phyloP scores from a whole-genome alignment of 2,888 invertebrate species.

The Synanthedon myopaeformis region DNA sequence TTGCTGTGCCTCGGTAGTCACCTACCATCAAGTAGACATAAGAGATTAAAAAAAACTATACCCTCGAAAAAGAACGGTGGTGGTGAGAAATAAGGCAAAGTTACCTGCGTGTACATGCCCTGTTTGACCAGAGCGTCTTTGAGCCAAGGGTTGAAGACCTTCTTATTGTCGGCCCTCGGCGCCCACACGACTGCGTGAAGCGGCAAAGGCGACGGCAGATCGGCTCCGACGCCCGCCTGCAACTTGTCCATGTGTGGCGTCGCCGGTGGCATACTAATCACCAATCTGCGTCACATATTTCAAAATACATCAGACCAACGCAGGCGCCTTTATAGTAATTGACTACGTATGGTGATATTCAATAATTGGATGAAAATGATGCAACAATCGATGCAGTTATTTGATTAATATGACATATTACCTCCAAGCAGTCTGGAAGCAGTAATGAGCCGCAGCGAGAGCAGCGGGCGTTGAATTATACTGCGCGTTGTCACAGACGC shows the following conservation, averaged over 20 bases:
- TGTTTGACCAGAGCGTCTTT: constrained; percentile 93
- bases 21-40: background rate
- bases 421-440: constrained; percentile 89
- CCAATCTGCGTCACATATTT: constrained; percentile 62
- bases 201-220: constrained; percentile 76
- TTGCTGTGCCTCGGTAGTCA: too few species aligned
- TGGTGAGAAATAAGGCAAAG: background rate
- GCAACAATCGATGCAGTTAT: background rate
- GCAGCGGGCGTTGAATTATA: constrained; percentile 70
- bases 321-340: too few species aligned
- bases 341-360: too few species aligned
- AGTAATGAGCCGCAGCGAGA: constrained; percentile 89
- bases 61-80: background rate
- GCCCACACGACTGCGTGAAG: constrained; percentile 92
- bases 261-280: constrained; percentile 90
- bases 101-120: constrained; percentile 85
- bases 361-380: background rate
- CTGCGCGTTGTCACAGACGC: constrained; percentile 70
- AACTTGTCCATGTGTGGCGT: constrained; percentile 87
- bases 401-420: constrained; percentile 18
- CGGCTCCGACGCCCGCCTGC: constrained; percentile 75
- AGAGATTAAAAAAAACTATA: background rate
- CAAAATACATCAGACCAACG: too few species aligned
- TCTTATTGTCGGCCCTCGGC: constrained; percentile 83
- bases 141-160: constrained; percentile 88